phyloP scores from a whole-genome alignment of 2,113 vertebrate species.

The Dasyprocta punctata region DNA sequence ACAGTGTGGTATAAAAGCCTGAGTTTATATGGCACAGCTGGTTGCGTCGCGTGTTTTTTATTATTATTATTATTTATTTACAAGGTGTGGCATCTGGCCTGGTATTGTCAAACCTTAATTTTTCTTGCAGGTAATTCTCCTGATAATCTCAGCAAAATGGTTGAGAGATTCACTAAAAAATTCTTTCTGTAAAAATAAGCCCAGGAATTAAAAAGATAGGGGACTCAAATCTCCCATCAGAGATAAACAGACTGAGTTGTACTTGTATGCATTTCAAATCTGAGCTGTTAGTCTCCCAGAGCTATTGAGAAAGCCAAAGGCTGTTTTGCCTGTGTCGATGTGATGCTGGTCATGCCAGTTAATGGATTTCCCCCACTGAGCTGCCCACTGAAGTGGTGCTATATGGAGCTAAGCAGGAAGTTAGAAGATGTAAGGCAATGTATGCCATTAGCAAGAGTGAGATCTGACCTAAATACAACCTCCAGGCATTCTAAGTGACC shows the following conservation, averaged over 20 bases:
- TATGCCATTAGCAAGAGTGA: not conserved
- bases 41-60: slow-evolving; percentile 76
- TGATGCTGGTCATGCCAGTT: not conserved
- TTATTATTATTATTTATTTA: slow-evolving; percentile 80
- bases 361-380: not conserved
- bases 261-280: not conserved
- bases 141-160: not conserved
- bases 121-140: slow-evolving; percentile 70
- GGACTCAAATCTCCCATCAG: not conserved
- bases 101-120: slow-evolving; percentile 72
- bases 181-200: not conserved
- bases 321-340: not conserved
- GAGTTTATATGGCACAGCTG: slow-evolving; percentile 86
- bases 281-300: not conserved
- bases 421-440: not conserved
- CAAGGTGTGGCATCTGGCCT: slow-evolving; percentile 85
- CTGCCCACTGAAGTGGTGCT: not conserved
- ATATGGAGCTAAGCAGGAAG: not conserved
- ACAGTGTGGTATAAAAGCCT: slow-evolving; percentile 82
- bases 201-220: not conserved
- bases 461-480: not conserved
- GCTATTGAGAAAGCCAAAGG: not conserved
- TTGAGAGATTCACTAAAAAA: slow-evolving; percentile 41
- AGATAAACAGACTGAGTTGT: not conserved
- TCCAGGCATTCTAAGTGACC: not conserved